A percentile compares a stretch with the other conserved stretches of the same genome.
Evolutionary conservation across 2,113 vertebrate species (phyloP).

Genomic region (Bostrychus sinensis): DNA sequence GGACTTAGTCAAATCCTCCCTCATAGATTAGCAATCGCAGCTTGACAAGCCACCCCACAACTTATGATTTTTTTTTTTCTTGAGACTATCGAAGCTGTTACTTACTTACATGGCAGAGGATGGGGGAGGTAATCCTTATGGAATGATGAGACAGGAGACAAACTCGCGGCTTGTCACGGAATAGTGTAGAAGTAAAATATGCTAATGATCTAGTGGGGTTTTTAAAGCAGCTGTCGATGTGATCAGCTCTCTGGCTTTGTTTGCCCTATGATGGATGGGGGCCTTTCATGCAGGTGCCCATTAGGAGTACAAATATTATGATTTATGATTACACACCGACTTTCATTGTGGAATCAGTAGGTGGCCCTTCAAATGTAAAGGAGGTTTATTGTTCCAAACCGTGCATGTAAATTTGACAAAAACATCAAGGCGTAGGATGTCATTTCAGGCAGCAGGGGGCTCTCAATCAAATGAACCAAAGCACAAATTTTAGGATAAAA

Average conservation of each 20-base stretch:
- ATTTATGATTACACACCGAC: conserved; percentile 61
- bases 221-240: conserved; percentile 67
- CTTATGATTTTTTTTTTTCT: conserved; percentile 67
- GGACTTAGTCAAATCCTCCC: conserved; percentile 83
- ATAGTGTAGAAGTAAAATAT: conserved; percentile 70
- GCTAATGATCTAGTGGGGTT: conserved; percentile 63
- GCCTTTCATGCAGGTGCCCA: conserved; percentile 53
- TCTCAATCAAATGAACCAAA: not conserved
- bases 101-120: conserved; percentile 69
- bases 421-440: not conserved
- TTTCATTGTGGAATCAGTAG: conserved; percentile 38
- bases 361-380: conserved; percentile 27
- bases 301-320: conserved; percentile 65
- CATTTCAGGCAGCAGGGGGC: conserved; percentile 1
- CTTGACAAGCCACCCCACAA: conserved; percentile 78
- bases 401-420: not conserved
- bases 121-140: conserved; percentile 76
- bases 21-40: conserved; percentile 80
- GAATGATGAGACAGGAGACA: conserved; percentile 76
- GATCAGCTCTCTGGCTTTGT: conserved; percentile 69
- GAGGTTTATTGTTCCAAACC: conserved; percentile 1
- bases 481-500: not conserved
- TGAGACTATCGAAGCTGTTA: conserved; percentile 71
- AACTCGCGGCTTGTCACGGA: conserved; percentile 67
- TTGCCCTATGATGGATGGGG: conserved; percentile 59